Evolutionary conservation across 2,797 vertebrate species (phyloP).

Genomic region (Anas bernieri): DNA sequence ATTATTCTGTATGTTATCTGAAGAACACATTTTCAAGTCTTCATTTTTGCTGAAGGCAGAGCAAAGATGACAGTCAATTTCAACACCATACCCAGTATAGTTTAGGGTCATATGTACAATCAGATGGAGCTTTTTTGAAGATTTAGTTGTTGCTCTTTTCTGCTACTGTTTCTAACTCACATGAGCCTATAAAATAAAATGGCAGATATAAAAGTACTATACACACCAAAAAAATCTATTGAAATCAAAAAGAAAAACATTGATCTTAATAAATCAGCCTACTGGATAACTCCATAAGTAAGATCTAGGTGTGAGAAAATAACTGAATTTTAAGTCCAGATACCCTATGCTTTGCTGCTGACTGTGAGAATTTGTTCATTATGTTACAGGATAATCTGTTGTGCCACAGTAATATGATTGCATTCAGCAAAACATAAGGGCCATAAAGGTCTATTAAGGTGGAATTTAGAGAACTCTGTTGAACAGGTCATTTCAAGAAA

Average conservation of each 20-base stretch:
- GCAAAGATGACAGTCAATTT: not conserved
- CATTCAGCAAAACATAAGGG: not conserved
- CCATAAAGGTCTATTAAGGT: not conserved
- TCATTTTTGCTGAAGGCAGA: not conserved
- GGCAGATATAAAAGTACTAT: not conserved
- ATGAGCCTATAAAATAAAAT: not conserved
- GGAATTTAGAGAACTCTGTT: not conserved
- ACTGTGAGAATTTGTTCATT: not conserved
- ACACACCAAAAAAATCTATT: not conserved
- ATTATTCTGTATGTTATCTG: not conserved
- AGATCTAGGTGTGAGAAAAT: not conserved
- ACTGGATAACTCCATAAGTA: not conserved
- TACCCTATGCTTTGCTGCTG: not conserved
- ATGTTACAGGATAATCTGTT: not conserved
- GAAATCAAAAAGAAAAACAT: not conserved
- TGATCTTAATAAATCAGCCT: not conserved
- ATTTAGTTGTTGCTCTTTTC: not conserved
- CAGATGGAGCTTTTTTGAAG: not conserved
- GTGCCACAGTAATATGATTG: not conserved
- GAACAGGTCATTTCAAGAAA: not conserved
- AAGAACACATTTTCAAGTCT: not conserved
- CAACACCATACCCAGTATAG: not conserved
- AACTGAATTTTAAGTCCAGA: not conserved
- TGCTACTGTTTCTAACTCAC: not conserved
- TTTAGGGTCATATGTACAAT: not conserved